These are phyloP conservation scores for Ditula angustiorana DNA, from an alignment of 2,888 invertebrate genomes.

Conservation along the genomic window DNA sequence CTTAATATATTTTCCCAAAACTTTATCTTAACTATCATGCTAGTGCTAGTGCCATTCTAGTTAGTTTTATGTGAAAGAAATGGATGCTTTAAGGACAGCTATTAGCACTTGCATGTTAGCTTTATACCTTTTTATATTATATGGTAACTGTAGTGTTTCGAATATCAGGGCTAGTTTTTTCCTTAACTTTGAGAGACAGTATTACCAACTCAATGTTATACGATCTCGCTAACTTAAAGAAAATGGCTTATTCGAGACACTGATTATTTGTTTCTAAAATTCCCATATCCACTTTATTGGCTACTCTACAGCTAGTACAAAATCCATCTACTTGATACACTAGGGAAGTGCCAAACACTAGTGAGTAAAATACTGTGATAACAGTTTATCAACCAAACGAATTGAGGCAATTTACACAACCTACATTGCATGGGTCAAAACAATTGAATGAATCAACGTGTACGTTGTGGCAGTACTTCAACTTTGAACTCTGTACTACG, in stretches of 20 bases:
- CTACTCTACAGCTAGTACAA: slow-evolving; percentile 22
- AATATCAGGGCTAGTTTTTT: too few relatives aligned
- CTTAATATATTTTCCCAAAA: neutral
- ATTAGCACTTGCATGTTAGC: too few relatives aligned
- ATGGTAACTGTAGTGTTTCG: too few relatives aligned
- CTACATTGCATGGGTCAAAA: slow-evolving; percentile 31
- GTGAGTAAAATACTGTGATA: neutral
- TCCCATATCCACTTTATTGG: neutral
- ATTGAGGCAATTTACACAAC: slow-evolving; percentile 14
- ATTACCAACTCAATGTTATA: too few relatives aligned
- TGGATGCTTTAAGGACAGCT: neutral
- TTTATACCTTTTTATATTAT: neutral
- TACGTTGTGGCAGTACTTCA: neutral
- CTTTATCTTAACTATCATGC: neutral
- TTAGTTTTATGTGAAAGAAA: neutral
- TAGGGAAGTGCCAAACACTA: slow-evolving; percentile 18
- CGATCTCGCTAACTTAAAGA: too few relatives aligned
- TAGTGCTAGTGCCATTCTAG: neutral
- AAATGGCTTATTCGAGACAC: too few relatives aligned
- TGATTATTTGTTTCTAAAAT: slow-evolving; percentile 28
- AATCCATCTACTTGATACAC: slow-evolving; percentile 13
- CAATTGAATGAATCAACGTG: slow-evolving; percentile 33
- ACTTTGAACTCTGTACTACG: neutral
- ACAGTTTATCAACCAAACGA: slow-evolving; percentile 10
- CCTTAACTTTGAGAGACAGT: too few relatives aligned